phyloP scores from a whole-genome alignment of 2,113 vertebrate genomes.

The Anseranas semipalmata region DNA sequence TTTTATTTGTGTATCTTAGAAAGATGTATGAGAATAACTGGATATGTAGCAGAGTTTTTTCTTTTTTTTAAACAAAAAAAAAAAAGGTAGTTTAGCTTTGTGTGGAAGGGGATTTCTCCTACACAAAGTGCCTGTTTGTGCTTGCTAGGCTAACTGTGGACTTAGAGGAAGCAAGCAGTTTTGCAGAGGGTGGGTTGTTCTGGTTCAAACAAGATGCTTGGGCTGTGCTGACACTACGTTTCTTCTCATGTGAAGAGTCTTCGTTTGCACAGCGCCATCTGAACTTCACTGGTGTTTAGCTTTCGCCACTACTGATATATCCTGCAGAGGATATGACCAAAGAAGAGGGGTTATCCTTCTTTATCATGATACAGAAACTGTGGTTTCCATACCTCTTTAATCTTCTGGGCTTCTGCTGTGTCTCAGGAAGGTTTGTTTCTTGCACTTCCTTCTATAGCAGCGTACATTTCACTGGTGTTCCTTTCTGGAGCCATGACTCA shows the following conservation, averaged over 20 bases:
- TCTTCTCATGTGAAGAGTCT: neutral
- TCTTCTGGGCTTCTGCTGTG: neutral
- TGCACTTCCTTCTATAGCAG: neutral
- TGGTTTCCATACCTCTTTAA: neutral
- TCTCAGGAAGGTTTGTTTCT: neutral
- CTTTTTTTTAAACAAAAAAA: neutral
- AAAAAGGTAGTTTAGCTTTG: neutral
- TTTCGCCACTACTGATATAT: neutral
- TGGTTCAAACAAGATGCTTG: neutral
- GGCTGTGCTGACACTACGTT: accelerated
- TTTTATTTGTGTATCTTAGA: neutral
- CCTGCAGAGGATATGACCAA: neutral
- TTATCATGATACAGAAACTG: neutral
- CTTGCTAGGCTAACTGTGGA: neutral
- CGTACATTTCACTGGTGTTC: neutral
- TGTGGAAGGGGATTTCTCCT: neutral
- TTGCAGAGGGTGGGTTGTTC: neutral
- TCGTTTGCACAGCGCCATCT: neutral
- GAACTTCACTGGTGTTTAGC: neutral
- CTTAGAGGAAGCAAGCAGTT: neutral
- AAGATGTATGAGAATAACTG: neutral
- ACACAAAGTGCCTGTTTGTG: neutral
- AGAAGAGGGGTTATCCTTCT: neutral
- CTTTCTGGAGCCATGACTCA: neutral
- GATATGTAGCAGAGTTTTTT: neutral